Evolutionary conservation across 2,888 invertebrate species (phyloP).

Genomic region (Drosophila rellima): DNA sequence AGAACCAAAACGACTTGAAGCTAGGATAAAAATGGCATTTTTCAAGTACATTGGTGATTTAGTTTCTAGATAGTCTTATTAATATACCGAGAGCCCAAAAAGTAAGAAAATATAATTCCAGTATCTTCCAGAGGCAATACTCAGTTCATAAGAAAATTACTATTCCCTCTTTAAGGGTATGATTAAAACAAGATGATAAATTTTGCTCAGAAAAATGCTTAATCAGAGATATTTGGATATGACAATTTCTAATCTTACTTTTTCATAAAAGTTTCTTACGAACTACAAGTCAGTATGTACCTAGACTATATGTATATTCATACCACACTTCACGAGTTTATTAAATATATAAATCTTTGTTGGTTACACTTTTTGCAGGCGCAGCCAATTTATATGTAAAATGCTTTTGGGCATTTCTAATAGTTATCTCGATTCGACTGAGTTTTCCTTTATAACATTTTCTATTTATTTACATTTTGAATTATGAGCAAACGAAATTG

Average conservation of each 20-base stretch:
- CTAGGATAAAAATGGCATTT: background rate
- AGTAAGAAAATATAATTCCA: no score
- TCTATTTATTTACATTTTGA: constrained; percentile 71
- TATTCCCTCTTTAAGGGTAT: background rate
- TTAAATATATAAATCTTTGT: constrained; percentile 60
- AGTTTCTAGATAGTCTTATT: background rate
- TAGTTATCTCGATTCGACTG: constrained; percentile 47
- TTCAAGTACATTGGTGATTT: background rate
- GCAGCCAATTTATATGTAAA: constrained; percentile 75
- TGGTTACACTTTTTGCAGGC: constrained; percentile 53
- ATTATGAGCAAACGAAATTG: constrained; percentile 60
- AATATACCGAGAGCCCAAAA: background rate
- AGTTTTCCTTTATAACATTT: constrained; percentile 36
- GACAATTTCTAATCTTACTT: constrained; percentile 10
- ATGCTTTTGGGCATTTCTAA: constrained; percentile 38
- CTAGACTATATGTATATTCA: constrained; percentile 8
- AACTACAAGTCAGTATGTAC: constrained; percentile 14
- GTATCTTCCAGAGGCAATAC: no score
- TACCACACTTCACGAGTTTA: constrained; percentile 1
- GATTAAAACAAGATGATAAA: background rate
- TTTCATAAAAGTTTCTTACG: constrained; percentile 3
- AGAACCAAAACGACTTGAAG: background rate
- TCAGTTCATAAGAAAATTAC: background rate
- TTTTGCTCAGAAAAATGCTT: constrained; percentile 5
- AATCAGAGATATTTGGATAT: constrained; percentile 14